Evolutionary conservation across 1,140 invertebrate species (phyloP).

Genomic region (Stegodyphus mimosarum): DNA sequence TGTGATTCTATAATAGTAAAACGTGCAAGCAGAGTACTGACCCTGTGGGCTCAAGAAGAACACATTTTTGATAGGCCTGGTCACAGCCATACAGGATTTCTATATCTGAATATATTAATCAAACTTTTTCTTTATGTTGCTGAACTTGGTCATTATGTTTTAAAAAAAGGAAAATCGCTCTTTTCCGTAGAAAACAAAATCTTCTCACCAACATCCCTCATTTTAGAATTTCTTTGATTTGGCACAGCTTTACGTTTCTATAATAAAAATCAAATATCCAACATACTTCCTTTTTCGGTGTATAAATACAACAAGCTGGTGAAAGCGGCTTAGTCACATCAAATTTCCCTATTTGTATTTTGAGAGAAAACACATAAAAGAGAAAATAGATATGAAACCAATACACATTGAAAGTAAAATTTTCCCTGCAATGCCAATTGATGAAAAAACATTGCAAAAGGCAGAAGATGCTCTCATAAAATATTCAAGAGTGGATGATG

Average conservation of each 20-base stretch:
- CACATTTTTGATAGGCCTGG: background rate
- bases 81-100: background rate
- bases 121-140: constrained; percentile 31
- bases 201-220: constrained; percentile 3
- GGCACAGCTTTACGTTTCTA: constrained; percentile 39
- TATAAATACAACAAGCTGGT: constrained; percentile 14
- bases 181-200: background rate
- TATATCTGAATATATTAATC: constrained; percentile 6
- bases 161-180: too few relatives aligned
- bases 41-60: constrained; percentile 39
- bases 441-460: background rate
- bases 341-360: constrained; percentile 18
- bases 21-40: background rate
- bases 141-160: background rate
- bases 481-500: constrained; percentile 8
- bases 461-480: constrained; percentile 1
- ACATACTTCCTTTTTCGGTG: constrained; percentile 14
- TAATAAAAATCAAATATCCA: constrained; percentile 1
- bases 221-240: constrained; percentile 41
- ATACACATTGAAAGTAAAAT: constrained; percentile 33
- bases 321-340: constrained; percentile 22
- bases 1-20: constrained; percentile 17
- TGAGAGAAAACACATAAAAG: background rate
- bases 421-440: constrained; percentile 8
- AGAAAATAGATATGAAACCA: constrained; percentile 25